These are phyloP conservation scores for Brachyalestes nurse DNA, from an alignment of 2,797 vertebrate species.

Conservation along the genomic window DNA sequence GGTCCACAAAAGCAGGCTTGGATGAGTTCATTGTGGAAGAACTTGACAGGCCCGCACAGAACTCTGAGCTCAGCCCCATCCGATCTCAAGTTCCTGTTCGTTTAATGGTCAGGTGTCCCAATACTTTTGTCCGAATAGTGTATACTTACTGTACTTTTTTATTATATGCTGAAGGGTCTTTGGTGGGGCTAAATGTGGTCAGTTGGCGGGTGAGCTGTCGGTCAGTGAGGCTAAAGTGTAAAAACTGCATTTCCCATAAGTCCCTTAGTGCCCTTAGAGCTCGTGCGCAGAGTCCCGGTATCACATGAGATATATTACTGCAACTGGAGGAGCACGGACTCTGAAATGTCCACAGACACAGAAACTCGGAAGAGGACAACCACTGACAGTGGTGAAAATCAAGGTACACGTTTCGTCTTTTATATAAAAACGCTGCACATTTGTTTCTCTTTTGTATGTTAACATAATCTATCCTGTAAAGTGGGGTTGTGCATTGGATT, in stretches of 20 bases:
- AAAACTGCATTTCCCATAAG: constrained; percentile 70
- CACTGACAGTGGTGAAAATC: not conserved
- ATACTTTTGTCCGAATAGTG: too few species aligned
- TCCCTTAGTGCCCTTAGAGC: constrained; percentile 33
- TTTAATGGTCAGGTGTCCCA: too few species aligned
- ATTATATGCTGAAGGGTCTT: too few species aligned
- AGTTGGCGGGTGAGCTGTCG: not conserved
- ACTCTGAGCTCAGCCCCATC: too few species aligned
- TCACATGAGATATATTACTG: constrained; percentile 51
- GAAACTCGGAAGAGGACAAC: constrained; percentile 29
- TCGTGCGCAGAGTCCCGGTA: constrained; percentile 20
- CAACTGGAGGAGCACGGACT: not conserved
- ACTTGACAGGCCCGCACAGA: too few species aligned
- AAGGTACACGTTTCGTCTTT: constrained; percentile 9
- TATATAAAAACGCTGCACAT: not conserved
- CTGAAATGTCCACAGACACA: constrained; percentile 46
- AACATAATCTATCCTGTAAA: not conserved
- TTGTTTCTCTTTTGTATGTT: not conserved
- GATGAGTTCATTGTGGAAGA: too few species aligned
- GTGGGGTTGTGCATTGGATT: not conserved
- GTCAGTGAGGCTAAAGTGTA: not conserved
- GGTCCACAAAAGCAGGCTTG: too few species aligned
- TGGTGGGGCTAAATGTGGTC: not conserved
- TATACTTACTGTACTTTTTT: too few species aligned
- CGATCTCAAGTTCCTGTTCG: too few species aligned